Evolutionary conservation across 2,113 vertebrate genomes (phyloP), one percentile per base, ranked within the genome.

Genomic region (Thunnus thynnus): DNA sequence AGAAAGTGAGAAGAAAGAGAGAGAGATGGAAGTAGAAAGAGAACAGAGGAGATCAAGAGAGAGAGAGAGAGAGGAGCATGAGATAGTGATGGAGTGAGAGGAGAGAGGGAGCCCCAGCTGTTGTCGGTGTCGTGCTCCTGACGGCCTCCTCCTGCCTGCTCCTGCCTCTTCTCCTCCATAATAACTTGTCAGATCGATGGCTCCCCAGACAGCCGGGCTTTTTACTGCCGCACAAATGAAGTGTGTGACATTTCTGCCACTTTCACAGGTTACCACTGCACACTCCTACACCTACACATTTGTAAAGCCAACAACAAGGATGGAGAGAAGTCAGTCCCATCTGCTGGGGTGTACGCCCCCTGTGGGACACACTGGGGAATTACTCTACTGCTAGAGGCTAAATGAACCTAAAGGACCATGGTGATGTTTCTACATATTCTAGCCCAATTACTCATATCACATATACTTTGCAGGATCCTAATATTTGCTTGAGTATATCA

Each of bases 161-260:
- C 69, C 90, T 65, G 80, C 86, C 90, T 66, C 65, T 68, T 76
- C 90, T 89, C 75, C 84, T 84, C 90, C 86, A 76, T 86, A 93
- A 88, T 93, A 89, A 91, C 89, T 90, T 89, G 93, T 94, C 93
- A 93, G 87, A 95, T 94, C 73, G 90, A 90, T 91, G 64, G 60
- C 80, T 95, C 91, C 94, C 88, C 55, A 73, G 88, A 89, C 84
- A 92, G 86, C 79, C 36, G 47, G 47, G 85, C 85, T 87, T 91
- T 92, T 89, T 89, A 77, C 93, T 72, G 88, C 85, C 48, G 7
- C 72, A 44, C 85, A 88, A 88, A 87, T 87, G 89, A 89, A 91
- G 89, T 69, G 27, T 80, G 86, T 93, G 93, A 91, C 92, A 91
- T 92, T 91, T 88, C 84, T 87, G 75, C 80, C 79, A 77, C 80